These are phyloP conservation scores for Anabas testudineus DNA, from an alignment of 2,797 vertebrate genomes.

Conservation along the genomic window DNA sequence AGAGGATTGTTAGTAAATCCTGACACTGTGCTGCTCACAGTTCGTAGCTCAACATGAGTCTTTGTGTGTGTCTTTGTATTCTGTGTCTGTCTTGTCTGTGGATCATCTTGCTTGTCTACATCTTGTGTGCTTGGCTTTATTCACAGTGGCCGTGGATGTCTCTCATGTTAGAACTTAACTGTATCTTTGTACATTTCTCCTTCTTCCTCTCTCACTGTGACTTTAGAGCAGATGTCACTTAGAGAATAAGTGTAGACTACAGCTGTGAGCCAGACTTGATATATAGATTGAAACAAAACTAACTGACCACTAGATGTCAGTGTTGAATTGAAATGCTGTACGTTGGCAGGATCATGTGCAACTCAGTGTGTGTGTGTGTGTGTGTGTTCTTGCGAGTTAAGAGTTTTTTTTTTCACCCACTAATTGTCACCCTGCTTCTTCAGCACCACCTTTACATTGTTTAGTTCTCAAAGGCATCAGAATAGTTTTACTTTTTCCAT, in stretches of 20 bases:
- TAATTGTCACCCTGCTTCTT: conserved; percentile 10
- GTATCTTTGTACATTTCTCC: conserved; percentile 1
- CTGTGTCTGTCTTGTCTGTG: conserved; percentile 33
- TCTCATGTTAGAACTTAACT: not conserved
- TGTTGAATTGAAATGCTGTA: conserved; percentile 29
- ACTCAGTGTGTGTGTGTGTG: not conserved
- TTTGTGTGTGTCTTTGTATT: conserved; percentile 45
- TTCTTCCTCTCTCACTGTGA: not conserved
- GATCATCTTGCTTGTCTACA: conserved; percentile 13
- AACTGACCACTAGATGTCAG: conserved; percentile 70
- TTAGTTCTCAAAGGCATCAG: not conserved
- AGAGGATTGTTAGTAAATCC: conserved; percentile 65
- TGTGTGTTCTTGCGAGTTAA: not conserved
- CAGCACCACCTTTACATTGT: not conserved
- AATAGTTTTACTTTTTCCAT: not conserved
- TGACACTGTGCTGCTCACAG: conserved; percentile 16
- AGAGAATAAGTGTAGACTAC: not conserved
- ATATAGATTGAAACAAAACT: not conserved
- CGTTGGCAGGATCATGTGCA: not conserved
- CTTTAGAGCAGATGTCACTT: not conserved
- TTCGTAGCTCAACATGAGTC: conserved; percentile 32
- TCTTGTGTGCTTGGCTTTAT: conserved; percentile 24
- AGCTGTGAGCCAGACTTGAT: not conserved
- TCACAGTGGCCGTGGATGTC: not conserved
- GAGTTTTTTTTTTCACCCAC: conserved; percentile 3